Evolutionary conservation across 2,113 vertebrate species (phyloP), one percentile per base, ranked within the genome.

Genomic region (Syngnathus scovelli): DNA sequence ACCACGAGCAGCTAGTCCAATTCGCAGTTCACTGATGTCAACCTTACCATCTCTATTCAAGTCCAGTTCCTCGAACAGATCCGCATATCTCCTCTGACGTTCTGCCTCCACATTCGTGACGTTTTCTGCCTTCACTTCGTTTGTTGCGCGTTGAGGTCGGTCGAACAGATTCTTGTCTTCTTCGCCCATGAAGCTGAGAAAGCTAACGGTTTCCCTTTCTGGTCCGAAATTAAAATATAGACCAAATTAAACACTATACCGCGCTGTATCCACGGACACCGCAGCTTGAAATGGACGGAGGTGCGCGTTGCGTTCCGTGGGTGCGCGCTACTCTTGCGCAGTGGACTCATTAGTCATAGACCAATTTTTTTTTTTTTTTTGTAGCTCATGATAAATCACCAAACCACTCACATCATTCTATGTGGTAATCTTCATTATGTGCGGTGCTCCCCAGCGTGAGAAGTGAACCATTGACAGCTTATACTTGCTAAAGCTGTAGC

Each of bases 51-150:
- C 93, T 76, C 91, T 84, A 78, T 95, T 94, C 44, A 91, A 68
- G 86, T 95, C 94, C 78, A 95, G 86, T 83, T 93, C 91, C 58
- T 89, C 81, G 78, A 95, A 95, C n/a, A 95, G 90, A 75, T 89
- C 84, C 43, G 83, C 81, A 82, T 93, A 93, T 68, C 83, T 84
- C 54, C 49, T 65, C 65, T 85, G 84, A 38, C 84, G 69, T 68
- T 91, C 92, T 5, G 83, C 71, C 39, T 93, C 92, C 61, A 55
- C 38, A 37, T 69, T 52, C 12, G 38, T 75, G 27, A 62, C 68
- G 67, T 62, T 69, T 1, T 78, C 80, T 23, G 70, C 64, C 59
- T 9, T 37, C 82, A 0, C n/a, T 62, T 62, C 51, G 68, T 67
- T 70, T 61, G 37, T 81, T 37, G 62, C 52, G 81, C 60, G 75